These are phyloP conservation scores for Escarpia spicata DNA, from an alignment of 2,888 invertebrate genomes.

Conservation along the genomic window DNA sequence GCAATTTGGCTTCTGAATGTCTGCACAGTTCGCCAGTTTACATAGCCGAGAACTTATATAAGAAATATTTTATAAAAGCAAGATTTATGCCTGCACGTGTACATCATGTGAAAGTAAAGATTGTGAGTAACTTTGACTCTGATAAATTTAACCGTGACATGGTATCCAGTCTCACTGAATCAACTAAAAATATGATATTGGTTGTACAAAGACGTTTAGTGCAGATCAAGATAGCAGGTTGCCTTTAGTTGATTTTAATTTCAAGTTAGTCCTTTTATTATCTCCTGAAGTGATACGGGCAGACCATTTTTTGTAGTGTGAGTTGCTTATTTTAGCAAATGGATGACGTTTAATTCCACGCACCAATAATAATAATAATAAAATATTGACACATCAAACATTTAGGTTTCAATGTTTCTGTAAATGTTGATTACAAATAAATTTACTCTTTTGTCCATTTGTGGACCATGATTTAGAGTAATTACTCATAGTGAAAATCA, in stretches of 20 bases:
- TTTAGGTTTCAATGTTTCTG: not conserved
- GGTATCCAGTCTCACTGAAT: not conserved
- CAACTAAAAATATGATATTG: not conserved
- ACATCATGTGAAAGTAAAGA: too few relatives aligned
- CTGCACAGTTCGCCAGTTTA: not conserved
- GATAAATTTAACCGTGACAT: not conserved
- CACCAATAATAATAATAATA: not conserved
- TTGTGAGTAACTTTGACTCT: not conserved
- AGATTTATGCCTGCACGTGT: not conserved
- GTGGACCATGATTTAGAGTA: not conserved
- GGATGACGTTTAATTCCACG: not conserved
- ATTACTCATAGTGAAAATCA: not conserved
- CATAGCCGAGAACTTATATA: not conserved
- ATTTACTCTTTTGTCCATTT: not conserved
- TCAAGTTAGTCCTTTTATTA: not conserved
- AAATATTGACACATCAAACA: not conserved
- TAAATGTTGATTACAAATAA: too few relatives aligned
- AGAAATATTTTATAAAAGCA: not conserved
- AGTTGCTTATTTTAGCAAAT: not conserved
- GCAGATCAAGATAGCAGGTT: not conserved
- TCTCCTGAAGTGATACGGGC: not conserved
- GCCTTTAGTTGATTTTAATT: not conserved
- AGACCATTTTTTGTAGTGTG: not conserved
- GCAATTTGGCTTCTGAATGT: not conserved
- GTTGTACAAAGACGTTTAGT: not conserved